Base-by-base conservation (phyloP, 2,113 vertebrate genomes). In the Phoxinus phoxinus region DNA sequence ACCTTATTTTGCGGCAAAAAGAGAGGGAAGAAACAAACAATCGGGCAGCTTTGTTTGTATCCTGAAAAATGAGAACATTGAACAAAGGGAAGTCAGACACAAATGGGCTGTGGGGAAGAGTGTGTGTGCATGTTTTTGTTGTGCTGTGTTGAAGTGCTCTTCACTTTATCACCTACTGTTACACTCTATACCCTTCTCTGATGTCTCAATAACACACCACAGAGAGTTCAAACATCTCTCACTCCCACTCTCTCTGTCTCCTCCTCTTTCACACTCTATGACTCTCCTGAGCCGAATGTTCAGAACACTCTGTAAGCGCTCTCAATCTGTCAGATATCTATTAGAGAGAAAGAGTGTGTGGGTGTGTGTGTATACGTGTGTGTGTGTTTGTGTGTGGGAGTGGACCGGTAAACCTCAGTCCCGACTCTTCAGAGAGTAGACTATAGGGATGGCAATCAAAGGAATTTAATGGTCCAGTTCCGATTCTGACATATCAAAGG, bases 261-360 rank as follows among this genome's bases (percentile, higher is more conserved):
- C 15, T 46, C 25, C 72, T 74, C 56, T 75, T 65, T 48, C 73
- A 61, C 72, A 76, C 89, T 90, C 86, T 88, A 83, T 87, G 86
- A 25, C 13, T 90, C 89, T 91, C 87, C 81, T 75, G 81, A 91
- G 90, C 46, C 32, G 87, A 91, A 92, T 91, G 93, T 93, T 94
- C 91, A 92, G 83, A 89, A 89, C 91, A 90, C 92, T 86, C 27
- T 80, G 88, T 91, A 91, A 53, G 89, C 93, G 93, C 90, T 93
- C 93, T 93, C 92, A 93, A 94, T 94, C 92, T 93, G 94, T 93
- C 94, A 94, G 89, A 84, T 27, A 44, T 79, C 21, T 78, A 75
- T 67, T 81, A 81, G 32, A 53, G 15, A 27, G 59, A 81, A 30
- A 65, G n/a, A 32, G 63, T 67, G 61, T 19, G 75, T 69, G 37